A percentile compares a stretch with the other conserved stretches of the same genome.
These are phyloP conservation scores for Platyrinchus mystaceus DNA, from an alignment of 2,797 vertebrate genomes.

Conservation along the genomic window DNA sequence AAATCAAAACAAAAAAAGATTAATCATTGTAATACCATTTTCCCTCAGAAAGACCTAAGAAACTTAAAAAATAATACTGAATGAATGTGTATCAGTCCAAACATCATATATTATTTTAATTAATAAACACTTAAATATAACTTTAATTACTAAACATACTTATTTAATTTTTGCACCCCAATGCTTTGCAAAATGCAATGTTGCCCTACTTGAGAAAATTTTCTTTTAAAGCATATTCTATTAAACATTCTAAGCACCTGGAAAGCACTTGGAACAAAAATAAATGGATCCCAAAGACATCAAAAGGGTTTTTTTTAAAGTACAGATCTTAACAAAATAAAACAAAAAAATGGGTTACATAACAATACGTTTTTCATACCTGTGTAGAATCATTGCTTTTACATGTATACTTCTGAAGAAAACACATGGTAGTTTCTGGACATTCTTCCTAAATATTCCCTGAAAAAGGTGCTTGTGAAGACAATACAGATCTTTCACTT, in stretches of 20 bases:
- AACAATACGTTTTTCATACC: not conserved
- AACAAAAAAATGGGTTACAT: not conserved
- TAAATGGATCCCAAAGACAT: not conserved
- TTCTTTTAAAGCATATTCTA: not conserved
- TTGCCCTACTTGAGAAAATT: not conserved
- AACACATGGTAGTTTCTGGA: not conserved
- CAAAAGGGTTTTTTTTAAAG: not conserved
- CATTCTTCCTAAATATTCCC: not conserved
- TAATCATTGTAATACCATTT: not conserved
- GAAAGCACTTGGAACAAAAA: not conserved
- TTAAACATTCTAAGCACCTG: not conserved
- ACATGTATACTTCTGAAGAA: not conserved
- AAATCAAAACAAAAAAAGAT: not conserved
- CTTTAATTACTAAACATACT: not conserved
- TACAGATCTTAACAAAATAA: not conserved
- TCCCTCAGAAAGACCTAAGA: not conserved
- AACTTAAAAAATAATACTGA: not conserved
- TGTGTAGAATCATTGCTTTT: not conserved
- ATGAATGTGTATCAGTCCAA: not conserved
- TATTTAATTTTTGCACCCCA: not conserved
- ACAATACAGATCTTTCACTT: not conserved
- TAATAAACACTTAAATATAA: not conserved
- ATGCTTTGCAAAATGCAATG: not conserved
- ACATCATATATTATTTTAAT: not conserved
- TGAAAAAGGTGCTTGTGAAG: not conserved